phyloP scores from a whole-genome alignment of 2,888 invertebrate species.

The Geotrupes spiniger region DNA sequence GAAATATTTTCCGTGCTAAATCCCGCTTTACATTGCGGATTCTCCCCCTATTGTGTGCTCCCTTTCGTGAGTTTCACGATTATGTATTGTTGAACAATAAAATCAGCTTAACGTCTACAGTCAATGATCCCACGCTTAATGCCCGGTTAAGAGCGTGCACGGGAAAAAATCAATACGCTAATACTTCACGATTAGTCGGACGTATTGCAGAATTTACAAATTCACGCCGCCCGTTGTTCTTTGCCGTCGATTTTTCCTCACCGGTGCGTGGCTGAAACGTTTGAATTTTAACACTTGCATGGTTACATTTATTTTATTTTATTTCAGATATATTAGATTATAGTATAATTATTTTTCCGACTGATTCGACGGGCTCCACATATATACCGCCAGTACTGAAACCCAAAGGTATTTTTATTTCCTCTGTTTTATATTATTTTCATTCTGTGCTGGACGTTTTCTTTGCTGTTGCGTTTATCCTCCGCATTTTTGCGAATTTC shows the following conservation, averaged over 20 bases:
- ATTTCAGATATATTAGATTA: slow-evolving; percentile 72
- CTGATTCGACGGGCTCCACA: slow-evolving; percentile 69
- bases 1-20: no score
- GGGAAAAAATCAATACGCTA: no score
- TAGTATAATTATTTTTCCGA: slow-evolving; percentile 71
- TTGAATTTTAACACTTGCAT: slow-evolving; percentile 18
- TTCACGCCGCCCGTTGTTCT: neutral
- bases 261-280: slow-evolving; percentile 6
- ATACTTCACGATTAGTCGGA: no score
- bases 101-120: no score
- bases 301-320: slow-evolving; percentile 38
- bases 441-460: slow-evolving; percentile 27
- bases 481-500: neutral
- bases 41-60: no score
- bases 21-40: no score
- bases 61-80: no score
- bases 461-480: neutral
- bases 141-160: no score
- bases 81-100: no score
- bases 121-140: no score
- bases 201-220: no score
- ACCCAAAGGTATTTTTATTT: slow-evolving; percentile 62
- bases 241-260: neutral
- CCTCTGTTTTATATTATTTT: slow-evolving; percentile 16
- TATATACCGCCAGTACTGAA: slow-evolving; percentile 68